A percentile compares a stretch with the other conserved stretches of the same genome.
Conservation (phyloP, 2,888 invertebrate species). For the Amphimallon solstitiale region DNA sequence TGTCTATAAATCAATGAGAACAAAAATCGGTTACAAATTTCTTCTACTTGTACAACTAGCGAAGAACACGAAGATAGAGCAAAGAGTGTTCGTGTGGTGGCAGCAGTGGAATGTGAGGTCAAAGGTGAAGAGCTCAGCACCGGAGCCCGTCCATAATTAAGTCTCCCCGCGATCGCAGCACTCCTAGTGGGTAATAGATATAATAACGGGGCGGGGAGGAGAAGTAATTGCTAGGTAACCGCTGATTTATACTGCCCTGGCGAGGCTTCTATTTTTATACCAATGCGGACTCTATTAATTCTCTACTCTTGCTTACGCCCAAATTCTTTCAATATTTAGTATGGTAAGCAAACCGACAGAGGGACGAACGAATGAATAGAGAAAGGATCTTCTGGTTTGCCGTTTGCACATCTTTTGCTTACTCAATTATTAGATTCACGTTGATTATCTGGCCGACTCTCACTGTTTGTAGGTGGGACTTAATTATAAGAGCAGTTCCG, state of each 20-base stretch:
- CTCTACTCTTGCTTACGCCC: constrained; percentile 46
- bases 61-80: constrained; percentile 44
- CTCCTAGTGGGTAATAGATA: constrained; percentile 64
- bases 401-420: constrained; percentile 42
- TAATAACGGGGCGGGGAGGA: constrained; percentile 64
- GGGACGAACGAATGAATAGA: constrained; percentile 26
- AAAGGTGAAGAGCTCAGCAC: constrained; percentile 61
- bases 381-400: constrained; percentile 37
- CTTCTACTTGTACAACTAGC: constrained; percentile 45
- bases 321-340: constrained; percentile 46
- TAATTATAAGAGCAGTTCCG: constrained; percentile 44
- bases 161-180: constrained; percentile 61
- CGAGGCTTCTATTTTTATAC: constrained; percentile 52
- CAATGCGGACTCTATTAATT: constrained; percentile 51
- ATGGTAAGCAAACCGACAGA: constrained; percentile 25
- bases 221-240: constrained; percentile 62
- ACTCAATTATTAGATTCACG: constrained; percentile 43
- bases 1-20: constrained; percentile 33
- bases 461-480: constrained; percentile 51
- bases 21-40: constrained; percentile 43
- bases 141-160: constrained; percentile 62
- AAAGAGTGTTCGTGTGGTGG: constrained; percentile 58
- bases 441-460: constrained; percentile 44
- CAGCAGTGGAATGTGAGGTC: constrained; percentile 62
- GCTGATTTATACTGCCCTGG: constrained; percentile 60